Base-by-base conservation (phyloP, 1,140 invertebrate species). In the Calycopis cecrops region DNA sequence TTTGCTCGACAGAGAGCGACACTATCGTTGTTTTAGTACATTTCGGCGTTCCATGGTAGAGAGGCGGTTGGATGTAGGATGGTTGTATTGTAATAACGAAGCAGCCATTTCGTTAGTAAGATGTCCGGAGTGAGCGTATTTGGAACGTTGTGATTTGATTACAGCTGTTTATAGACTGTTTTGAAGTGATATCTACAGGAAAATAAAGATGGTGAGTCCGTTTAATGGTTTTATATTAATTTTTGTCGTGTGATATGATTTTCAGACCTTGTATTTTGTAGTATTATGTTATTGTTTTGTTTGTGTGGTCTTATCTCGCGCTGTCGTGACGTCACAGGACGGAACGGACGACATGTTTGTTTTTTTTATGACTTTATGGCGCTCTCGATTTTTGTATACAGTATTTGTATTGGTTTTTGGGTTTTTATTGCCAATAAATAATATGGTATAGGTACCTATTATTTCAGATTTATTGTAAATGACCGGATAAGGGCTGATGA, bases 71-170 rank as follows among this genome's bases (percentile, higher is more conserved):
- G 54, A 65, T 59, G 61, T 64, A 60, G 67, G 63, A 69, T 65
- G 66, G 71, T 67, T 74, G 76, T 76, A 65, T 65, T 65, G 67
- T 72, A 67, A 75, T 75, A 77, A 76, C 76, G 74, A 73, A 74
- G 72, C 76, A 72, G 73, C 79, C 80, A 86, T 84, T 85, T 76
- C 72, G 70, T 71, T 62, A 59, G 71, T 78, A 86, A 81, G 67
- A 84, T 81, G 80, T 84, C 77, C 57, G 76, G 60, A 69, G 71
- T 61, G 59, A 64, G 54, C 51, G 70, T 72, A 73, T 73, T 80
- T 68, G 74, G 73, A 68, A 72, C 73, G 74, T 83, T 81, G 72
- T 78, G 69, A 79, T 76, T 65, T 63, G 65, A 70, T 79, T 79
- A 71, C 59, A 62, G 66, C 69, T 69, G 67, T 73, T 73, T 79